phyloP scores from a whole-genome alignment of 2,113 vertebrate species.

The Crypturellus undulatus region DNA sequence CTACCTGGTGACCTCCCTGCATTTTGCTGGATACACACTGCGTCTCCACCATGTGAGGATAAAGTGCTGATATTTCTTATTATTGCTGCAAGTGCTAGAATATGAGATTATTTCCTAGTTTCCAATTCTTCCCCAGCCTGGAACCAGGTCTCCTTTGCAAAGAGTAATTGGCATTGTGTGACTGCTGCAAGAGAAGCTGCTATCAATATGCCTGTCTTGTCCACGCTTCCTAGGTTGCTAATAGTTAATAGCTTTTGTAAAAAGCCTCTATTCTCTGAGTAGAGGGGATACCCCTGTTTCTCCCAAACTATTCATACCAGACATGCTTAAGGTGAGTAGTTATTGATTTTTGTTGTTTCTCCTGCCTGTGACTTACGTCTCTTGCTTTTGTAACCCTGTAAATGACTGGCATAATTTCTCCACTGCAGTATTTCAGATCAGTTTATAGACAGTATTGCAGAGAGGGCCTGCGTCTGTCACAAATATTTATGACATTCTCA shows the following conservation, averaged over 20 bases:
- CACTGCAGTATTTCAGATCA: neutral
- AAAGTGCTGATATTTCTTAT: neutral
- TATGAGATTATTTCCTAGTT: neutral
- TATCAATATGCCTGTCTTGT: neutral
- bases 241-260: neutral
- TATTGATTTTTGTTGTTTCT: neutral
- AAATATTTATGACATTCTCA: neutral
- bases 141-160: neutral
- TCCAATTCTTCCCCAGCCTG: rapidly evolving
- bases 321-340: neutral
- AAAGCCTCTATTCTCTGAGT: neutral
- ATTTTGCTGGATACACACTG: neutral
- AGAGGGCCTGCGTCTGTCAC: neutral
- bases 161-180: neutral
- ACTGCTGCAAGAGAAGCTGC: neutral
- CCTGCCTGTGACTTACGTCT: neutral
- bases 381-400: neutral
- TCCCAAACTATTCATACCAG: neutral
- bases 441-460: neutral
- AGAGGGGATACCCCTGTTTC: neutral
- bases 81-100: rapidly evolving
- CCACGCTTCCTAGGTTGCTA: neutral
- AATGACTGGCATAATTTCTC: neutral
- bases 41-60: neutral
- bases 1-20: neutral